phyloP scores from a whole-genome alignment of 2,888 invertebrate genomes.

The Scaptomyza tumidula region DNA sequence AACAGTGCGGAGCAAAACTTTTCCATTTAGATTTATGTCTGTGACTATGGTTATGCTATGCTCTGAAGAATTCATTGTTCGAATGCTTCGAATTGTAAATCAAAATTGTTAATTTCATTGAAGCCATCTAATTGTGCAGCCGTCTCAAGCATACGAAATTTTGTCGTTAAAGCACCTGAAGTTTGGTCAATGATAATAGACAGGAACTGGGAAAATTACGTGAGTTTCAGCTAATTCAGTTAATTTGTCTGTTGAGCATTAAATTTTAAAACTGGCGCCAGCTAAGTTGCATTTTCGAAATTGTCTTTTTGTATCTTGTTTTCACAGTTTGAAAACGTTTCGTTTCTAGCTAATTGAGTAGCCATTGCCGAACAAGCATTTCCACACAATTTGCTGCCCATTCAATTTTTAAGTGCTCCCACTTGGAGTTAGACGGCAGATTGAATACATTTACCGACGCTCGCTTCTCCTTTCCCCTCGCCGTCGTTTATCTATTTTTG shows the following conservation, averaged over 20 bases:
- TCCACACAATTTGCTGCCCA: constrained; percentile 40
- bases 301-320: background rate
- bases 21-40: constrained; percentile 6
- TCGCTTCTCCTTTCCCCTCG: background rate
- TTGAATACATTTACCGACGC: constrained; percentile 31
- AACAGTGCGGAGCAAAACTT: constrained; percentile 7
- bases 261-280: constrained; percentile 13
- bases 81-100: constrained; percentile 23
- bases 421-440: constrained; percentile 30
- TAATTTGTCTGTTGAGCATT: background rate
- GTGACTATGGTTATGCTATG: background rate
- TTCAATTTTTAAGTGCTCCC: constrained; percentile 43
- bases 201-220: background rate
- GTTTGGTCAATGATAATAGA: background rate
- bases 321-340: constrained; percentile 14
- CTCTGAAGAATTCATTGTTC: constrained; percentile 2
- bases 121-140: constrained; percentile 42
- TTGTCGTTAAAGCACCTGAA: background rate
- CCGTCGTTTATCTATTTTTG: constrained; percentile 55
- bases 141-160: constrained; percentile 55
- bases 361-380: constrained; percentile 38
- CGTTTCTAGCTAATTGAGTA: constrained; percentile 48
- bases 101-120: constrained; percentile 58
- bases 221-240: constrained; percentile 5
- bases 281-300: constrained; percentile 5